Percentiles rank a stretch among this genome's conserved stretches.
Evolutionary conservation across 2,113 vertebrate genomes (phyloP).

Genomic region (Bubo bubo): DNA sequence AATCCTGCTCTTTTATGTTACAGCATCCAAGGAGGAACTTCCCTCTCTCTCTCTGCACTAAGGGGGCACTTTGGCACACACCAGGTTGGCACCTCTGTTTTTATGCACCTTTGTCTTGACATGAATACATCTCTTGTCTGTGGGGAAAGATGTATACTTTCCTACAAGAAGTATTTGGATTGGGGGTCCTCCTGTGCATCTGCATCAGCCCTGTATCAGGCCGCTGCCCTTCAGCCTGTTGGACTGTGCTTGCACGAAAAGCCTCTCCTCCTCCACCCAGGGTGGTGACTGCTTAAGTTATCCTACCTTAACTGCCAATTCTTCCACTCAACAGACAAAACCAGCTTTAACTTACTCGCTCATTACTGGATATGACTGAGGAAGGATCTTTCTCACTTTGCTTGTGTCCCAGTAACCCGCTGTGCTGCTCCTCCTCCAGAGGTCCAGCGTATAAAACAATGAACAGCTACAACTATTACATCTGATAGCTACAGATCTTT

Average conservation of each 20-base stretch:
- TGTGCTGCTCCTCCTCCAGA: background rate
- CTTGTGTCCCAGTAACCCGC: background rate
- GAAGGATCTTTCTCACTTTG: background rate
- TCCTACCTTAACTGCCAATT: background rate
- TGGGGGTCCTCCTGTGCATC: background rate
- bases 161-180: accelerated
- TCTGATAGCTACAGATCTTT: background rate
- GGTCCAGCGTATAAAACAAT: background rate
- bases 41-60: no score
- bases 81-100: background rate
- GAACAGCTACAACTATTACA: background rate
- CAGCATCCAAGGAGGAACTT: background rate
- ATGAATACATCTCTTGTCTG: accelerated
- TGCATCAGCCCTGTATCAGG: background rate
- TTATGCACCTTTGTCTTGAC: background rate
- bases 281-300: background rate
- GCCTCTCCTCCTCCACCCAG: background rate
- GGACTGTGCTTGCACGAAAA: background rate
- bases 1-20: background rate
- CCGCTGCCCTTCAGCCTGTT: background rate
- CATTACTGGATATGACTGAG: background rate
- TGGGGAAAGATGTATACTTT: accelerated
- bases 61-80: no score
- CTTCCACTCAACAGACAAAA: background rate
- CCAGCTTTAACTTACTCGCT: background rate